These are phyloP conservation scores for Trichechus manatus DNA, from an alignment of 2,113 vertebrate species.

Conservation along the genomic window DNA sequence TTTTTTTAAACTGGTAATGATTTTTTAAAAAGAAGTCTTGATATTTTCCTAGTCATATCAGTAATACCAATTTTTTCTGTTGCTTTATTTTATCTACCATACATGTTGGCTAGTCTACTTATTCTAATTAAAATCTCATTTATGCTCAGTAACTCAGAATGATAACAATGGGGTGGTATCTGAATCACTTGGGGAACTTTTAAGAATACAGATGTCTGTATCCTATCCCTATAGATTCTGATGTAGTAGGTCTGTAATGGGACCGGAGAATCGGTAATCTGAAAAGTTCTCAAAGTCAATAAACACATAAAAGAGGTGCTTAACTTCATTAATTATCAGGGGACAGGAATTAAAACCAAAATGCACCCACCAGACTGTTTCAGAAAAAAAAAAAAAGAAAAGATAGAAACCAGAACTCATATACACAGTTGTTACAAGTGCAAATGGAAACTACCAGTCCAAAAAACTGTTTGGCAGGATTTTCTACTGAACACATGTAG, in stretches of 20 bases:
- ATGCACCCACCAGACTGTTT: neutral
- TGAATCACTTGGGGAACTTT: neutral
- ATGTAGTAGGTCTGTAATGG: neutral
- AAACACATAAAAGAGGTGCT: neutral
- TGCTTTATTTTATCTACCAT: conserved; percentile 2
- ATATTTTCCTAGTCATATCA: neutral
- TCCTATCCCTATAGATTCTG: too few relatives aligned
- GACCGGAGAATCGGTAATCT: neutral
- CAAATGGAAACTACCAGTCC: neutral
- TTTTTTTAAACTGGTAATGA: neutral
- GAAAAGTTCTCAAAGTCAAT: neutral
- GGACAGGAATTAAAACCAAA: neutral
- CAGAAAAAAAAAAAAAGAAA: neutral
- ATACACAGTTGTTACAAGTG: neutral
- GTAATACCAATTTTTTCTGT: neutral
- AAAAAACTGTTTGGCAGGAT: neutral
- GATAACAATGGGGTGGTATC: neutral
- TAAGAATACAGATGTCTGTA: neutral
- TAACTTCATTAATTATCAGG: neutral
- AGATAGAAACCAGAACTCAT: neutral
- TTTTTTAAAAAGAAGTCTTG: neutral
- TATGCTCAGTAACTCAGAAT: neutral
- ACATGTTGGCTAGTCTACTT: neutral
- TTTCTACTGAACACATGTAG: neutral
- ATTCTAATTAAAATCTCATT: neutral